A percentile compares a stretch with the other conserved stretches of the same genome.
Evolutionary conservation across 2,888 invertebrate species (phyloP).

Genomic region (Laothoe populi): DNA sequence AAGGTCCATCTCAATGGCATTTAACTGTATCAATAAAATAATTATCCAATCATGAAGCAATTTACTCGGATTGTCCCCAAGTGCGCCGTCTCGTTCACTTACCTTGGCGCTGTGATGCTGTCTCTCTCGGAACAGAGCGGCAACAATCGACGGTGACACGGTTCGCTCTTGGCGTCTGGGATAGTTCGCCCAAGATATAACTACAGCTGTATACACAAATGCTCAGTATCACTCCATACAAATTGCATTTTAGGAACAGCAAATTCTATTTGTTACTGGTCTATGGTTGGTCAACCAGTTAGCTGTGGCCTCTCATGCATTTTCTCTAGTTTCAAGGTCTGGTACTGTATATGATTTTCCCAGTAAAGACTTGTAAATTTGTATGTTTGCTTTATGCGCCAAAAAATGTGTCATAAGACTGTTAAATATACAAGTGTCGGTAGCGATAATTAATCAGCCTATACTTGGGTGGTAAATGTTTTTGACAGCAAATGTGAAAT

Average conservation of each 20-base stretch:
- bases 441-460: neutral
- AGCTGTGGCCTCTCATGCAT: constrained; percentile 56
- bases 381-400: constrained; percentile 46
- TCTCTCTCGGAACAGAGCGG: constrained; percentile 55
- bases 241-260: constrained; percentile 5
- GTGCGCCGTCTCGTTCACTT: constrained; percentile 48
- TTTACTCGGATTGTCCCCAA: constrained; percentile 72
- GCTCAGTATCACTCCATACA: too few relatives aligned
- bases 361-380: constrained; percentile 55
- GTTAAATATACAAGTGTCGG: too few relatives aligned
- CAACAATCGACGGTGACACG: constrained; percentile 65
- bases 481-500: neutral
- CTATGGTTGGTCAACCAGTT: constrained; percentile 58
- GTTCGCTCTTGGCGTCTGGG: constrained; percentile 59
- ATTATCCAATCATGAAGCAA: constrained; percentile 83
- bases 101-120: constrained; percentile 32
- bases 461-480: neutral
- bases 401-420: constrained; percentile 31
- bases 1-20: constrained; percentile 62
- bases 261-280: constrained; percentile 48
- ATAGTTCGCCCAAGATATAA: constrained; percentile 42
- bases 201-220: constrained; percentile 29
- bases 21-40: constrained; percentile 82
- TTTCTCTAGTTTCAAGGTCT: constrained; percentile 66
- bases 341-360: constrained; percentile 52